phyloP scores from a whole-genome alignment of 2,797 vertebrate species.

The Sebastes glaucus region DNA sequence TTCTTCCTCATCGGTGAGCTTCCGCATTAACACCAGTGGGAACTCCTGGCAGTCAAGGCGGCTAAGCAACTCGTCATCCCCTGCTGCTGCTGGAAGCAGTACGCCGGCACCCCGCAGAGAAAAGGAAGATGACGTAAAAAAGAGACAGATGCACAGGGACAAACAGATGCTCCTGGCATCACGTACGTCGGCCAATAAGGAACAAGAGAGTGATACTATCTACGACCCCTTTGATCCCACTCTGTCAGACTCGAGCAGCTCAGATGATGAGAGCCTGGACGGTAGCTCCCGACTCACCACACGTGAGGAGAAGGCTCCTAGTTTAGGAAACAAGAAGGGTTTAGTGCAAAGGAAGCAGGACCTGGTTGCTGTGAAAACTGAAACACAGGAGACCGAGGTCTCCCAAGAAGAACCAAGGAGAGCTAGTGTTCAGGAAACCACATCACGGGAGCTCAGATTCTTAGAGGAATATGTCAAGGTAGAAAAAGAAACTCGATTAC shows the following conservation, averaged over 20 bases:
- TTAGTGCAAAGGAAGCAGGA: slow-evolving; percentile 16
- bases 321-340: slow-evolving; percentile 12
- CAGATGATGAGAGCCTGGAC: slow-evolving; percentile 62
- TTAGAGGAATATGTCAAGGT: slow-evolving; percentile 21
- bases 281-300: slow-evolving; percentile 4
- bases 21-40: slow-evolving; percentile 92
- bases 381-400: slow-evolving; percentile 40
- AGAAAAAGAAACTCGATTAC: slow-evolving; percentile 57
- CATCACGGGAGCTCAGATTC: background rate
- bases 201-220: slow-evolving; percentile 85
- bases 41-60: slow-evolving; percentile 85
- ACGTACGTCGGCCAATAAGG: slow-evolving; percentile 65
- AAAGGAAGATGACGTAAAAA: slow-evolving; percentile 80
- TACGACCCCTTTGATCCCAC: slow-evolving; percentile 98
- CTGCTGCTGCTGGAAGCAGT: slow-evolving; percentile 58
- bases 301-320: background rate
- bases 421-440: slow-evolving; percentile 12
- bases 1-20: slow-evolving; percentile 87
- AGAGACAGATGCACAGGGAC: slow-evolving; percentile 67
- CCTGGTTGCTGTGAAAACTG: slow-evolving; percentile 49
- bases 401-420: slow-evolving; percentile 38
- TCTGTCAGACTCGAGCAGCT: slow-evolving; percentile 89
- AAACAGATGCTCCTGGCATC: slow-evolving; percentile 74
- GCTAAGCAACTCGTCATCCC: slow-evolving; percentile 65
- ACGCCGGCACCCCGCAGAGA: slow-evolving; percentile 78